Evolutionary conservation across 2,888 invertebrate species (phyloP), one percentile per base, ranked within the genome.

Genomic region (Meiosimyza platycephala): DNA sequence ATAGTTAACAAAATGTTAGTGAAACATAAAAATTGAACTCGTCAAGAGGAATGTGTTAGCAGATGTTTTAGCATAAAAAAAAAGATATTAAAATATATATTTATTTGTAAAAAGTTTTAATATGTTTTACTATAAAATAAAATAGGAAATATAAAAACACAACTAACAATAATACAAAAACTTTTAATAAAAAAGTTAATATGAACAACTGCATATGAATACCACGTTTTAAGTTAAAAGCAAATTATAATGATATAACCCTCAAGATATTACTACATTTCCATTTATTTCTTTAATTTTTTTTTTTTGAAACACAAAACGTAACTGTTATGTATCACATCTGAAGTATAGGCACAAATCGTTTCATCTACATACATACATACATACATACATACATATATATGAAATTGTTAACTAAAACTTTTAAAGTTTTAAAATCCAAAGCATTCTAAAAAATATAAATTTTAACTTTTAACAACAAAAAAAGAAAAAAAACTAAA

Each of bases 11-110:
- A 59, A 52, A 40, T 70, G 11, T 59, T 60, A 22, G 51, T 52
- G 50, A 70, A 70, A 28, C 15, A 40, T 62, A 22, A 60, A 33
- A 66, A 22, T 28, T 77, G 77, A 81, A 81, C 83, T 83, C 83
- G 83, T 83, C 83, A 83, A 83, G 83, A 82, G 83, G 79, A 82
- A 83, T 83, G 83, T 83, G 83, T 83, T 83, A 83, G 80, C 78
- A 80, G 79, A 77, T 57, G 57, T 67, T 67, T 55, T 57, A 67
- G 57, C 28, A 65, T 28, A 72, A 68, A 33, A 72, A 74, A 70
- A 72, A 57, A 40, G 9, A 9, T 40, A 40, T 40, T 40, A 40
- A 64, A 76, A 75, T 75, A 74, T 75, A 68, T 54, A 28, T 66
- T 55, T 62, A 72, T 51, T 74, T 76, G 71, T 75, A 72, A 74